Percentiles rank a stretch among this genome's conserved stretches.
Conservation (phyloP, 2,797 vertebrate genomes). For the Pachyuromys duprasi region DNA sequence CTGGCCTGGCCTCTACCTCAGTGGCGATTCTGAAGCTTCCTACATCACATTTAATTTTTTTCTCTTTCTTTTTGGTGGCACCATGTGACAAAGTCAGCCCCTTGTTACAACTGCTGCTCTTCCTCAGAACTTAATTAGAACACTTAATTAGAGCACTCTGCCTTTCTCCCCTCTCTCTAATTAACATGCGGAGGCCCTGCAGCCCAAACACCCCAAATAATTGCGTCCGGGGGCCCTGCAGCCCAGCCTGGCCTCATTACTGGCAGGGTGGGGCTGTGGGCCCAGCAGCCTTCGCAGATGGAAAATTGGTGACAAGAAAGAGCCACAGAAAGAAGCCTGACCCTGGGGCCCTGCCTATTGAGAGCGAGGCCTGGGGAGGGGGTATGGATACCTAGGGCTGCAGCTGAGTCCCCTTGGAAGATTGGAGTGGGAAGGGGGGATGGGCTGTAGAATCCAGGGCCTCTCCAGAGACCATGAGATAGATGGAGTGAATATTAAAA, state of each 20-base stretch:
- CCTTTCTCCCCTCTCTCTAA: slow-evolving; percentile 91
- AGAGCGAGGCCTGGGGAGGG: slow-evolving; percentile 56
- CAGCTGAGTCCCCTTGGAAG: slow-evolving; percentile 65
- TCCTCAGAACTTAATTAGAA: slow-evolving; percentile 93
- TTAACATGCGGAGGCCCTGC: slow-evolving; percentile 89
- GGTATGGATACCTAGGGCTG: slow-evolving; percentile 33
- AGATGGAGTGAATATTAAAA: slow-evolving; percentile 1
- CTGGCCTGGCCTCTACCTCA: slow-evolving; percentile 90
- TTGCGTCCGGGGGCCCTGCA: slow-evolving; percentile 85
- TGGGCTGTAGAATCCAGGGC: neutral
- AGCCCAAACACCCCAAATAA: slow-evolving; percentile 89
- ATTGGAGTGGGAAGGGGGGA: neutral
- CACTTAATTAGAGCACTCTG: slow-evolving; percentile 87
- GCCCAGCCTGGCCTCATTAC: slow-evolving; percentile 89
- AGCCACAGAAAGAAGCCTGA: slow-evolving; percentile 85
- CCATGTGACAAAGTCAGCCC: slow-evolving; percentile 92
- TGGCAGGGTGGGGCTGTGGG: slow-evolving; percentile 78
- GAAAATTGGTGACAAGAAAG: slow-evolving; percentile 87
- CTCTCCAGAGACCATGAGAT: neutral
- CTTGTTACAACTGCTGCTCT: slow-evolving; percentile 89
- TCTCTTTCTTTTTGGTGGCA: slow-evolving; percentile 88
- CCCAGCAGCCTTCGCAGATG: slow-evolving; percentile 84
- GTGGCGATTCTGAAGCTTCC: slow-evolving; percentile 86
- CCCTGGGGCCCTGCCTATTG: slow-evolving; percentile 85
- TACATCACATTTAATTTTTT: slow-evolving; percentile 63